Base-by-base conservation (phyloP, 2,888 invertebrate species). In the Schrankia costaestrigalis region DNA sequence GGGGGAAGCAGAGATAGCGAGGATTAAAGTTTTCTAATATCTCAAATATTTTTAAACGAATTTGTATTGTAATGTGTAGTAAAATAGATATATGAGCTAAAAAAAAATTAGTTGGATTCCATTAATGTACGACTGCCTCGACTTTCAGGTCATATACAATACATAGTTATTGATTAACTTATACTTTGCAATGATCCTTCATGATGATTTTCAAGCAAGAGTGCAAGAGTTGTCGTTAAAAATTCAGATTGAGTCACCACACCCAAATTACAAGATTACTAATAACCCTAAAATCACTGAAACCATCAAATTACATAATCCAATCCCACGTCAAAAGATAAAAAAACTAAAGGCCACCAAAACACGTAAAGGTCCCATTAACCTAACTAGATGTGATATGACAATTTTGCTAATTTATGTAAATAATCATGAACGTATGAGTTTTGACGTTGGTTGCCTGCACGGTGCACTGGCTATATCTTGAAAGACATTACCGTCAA, bases 401-500 rank as follows among this genome's bases (percentile, higher is more conserved):
- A 56, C 39, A 49, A 17, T 36, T 40, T 36, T 11, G 30, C 35
- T 41, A 38, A 46, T 48, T 47, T 39, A 49, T 61, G 60, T 60
- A 59, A 56, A 57, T 55, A 56, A 56, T 37, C 49, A 46, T 57
- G 56, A 62, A 59, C 50, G 52, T 55, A 55, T 56, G 55, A 66
- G 56, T 70, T 66, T 72, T 75, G 77, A 71, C 63, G 70, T 60
- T n/a, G n/a, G n/a, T n/a, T 46, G 46, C 49, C 56, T 73, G 73
- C 71, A 75, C 55, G 62, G 49, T 77, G 76, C 74, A 75, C 56
- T 64, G 35, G 63, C 49, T 63, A 72, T 72, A 71, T 75, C 74
- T 69, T 71, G 68, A 75, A 78, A 77, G 69, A 74, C 63, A 65
- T 73, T 72, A 74, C 73, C 56, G 69, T 65, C 66, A 55, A 68